Evolutionary conservation across 2,797 vertebrate genomes (phyloP).

Genomic region (Intellagama lesueurii): DNA sequence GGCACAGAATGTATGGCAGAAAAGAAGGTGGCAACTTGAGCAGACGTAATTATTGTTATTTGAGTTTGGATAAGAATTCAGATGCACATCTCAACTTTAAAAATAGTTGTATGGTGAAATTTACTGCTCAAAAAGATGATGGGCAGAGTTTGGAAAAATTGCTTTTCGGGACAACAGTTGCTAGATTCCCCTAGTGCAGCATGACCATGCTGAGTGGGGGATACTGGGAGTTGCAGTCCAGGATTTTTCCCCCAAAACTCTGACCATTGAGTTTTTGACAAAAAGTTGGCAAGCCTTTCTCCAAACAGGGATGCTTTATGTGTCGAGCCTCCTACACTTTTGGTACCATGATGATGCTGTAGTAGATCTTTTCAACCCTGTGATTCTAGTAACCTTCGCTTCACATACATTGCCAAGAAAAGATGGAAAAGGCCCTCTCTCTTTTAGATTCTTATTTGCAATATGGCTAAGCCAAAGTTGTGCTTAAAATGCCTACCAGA

Average conservation of each 20-base stretch:
- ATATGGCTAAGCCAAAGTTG: background rate
- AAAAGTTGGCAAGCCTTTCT: background rate
- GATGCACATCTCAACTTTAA: slow-evolving; percentile 7
- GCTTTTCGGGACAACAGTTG: too few species aligned
- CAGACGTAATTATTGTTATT: too few species aligned
- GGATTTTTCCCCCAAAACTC: too few species aligned
- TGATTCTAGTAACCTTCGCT: slow-evolving; percentile 50
- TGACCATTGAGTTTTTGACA: background rate
- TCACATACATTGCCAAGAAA: background rate
- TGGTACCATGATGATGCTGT: background rate
- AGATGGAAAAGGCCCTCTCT: background rate
- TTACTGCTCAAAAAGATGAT: too few species aligned
- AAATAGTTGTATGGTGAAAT: background rate
- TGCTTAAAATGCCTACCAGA: too few species aligned
- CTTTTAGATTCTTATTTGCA: slow-evolving; percentile 24
- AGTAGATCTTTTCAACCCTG: slow-evolving; percentile 42
- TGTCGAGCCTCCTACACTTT: background rate
- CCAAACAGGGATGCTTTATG: slow-evolving; percentile 32
- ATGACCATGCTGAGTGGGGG: background rate
- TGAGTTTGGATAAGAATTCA: background rate
- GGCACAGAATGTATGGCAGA: background rate
- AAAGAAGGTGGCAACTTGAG: background rate
- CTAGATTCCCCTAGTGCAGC: background rate
- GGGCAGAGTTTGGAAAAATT: background rate
- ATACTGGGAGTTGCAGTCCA: background rate